Base-by-base conservation (phyloP, 1,140 invertebrate genomes). In the Drosophila tristis region DNA sequence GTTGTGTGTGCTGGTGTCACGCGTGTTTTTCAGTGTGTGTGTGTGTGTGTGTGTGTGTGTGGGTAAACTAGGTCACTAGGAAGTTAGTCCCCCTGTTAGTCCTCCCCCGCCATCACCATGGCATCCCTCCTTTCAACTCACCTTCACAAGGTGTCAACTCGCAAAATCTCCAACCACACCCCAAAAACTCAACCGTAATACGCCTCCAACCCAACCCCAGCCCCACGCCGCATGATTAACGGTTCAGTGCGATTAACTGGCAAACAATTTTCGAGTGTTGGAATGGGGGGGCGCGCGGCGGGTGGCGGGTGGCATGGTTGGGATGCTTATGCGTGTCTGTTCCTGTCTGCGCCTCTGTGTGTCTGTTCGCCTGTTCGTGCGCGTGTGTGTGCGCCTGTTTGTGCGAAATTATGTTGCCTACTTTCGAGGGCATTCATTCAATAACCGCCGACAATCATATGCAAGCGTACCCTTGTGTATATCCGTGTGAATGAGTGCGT, bases 1-100 rank as follows among this genome's bases (percentile, higher is more conserved):
- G 26, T 68, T 68, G 65, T 55, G 62, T 56, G 35, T 39, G 35
- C 11, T 39, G 13, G 35, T 13, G 35, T 53, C 75, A 66, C 50
- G 65, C 56, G 71, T 56, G 50, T 54, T 42, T 55, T 53, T 53
- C 26, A 51, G 64, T 58, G 63, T 57, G 62, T 39, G 48, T 60
- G 47, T 57, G n/a, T n/a, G n/a, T n/a, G 62, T 39, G 48, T 60
- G 47, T 56, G 42, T 54, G 75, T 56, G 43, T 35, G 61, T 57
- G 44, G 55, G 50, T 45, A 78, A 87, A 89, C 74, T 87, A 87
- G 82, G 82, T 87, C 82, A 86, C 64, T 74, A 71, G 82, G 74
- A 85, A 80, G 79, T 81, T 80, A 55, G 77, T 78, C 75, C 70
- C 78, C 60, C n/a, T 25, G 15, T 35, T 31, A 47, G 23, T 9